phyloP scores from a whole-genome alignment of 2,888 invertebrate species.

The Blastobasis adustella region DNA sequence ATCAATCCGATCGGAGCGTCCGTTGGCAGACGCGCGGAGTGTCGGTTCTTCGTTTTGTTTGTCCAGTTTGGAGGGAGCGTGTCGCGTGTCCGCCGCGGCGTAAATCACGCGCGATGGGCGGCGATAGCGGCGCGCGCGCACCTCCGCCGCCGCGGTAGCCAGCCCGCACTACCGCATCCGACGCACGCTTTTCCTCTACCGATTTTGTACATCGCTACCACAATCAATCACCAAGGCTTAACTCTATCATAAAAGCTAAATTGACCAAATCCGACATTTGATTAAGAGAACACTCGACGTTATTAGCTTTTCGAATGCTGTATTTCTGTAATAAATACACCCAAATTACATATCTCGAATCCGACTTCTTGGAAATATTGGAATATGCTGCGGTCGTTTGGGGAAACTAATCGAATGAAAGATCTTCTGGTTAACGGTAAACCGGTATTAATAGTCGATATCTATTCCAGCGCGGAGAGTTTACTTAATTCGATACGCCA shows the following conservation, averaged over 20 bases:
- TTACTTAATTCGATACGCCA: conserved; percentile 35
- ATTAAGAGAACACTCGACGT: conserved; percentile 55
- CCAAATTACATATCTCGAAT: conserved; percentile 30
- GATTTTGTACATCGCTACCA: conserved; percentile 38
- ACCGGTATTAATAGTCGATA: conserved; percentile 17
- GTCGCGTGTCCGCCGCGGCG: conserved; percentile 43
- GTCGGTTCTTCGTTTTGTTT: conserved; percentile 26
- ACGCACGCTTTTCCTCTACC: not conserved
- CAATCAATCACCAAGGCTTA: conserved; percentile 63
- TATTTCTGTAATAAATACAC: conserved; percentile 36
- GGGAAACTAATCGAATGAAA: conserved; percentile 23
- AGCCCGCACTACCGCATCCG: no score
- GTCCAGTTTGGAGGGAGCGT: conserved; percentile 31
- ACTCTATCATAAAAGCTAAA: conserved; percentile 55
- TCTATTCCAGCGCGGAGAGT: conserved; percentile 22
- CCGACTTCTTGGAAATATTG: conserved; percentile 23
- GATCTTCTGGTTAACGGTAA: conserved; percentile 27
- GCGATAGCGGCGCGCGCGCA: conserved; percentile 52
- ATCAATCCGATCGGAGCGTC: not conserved
- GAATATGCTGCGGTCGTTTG: conserved; percentile 17
- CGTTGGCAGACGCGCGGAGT: conserved; percentile 5
- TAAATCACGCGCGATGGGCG: conserved; percentile 63
- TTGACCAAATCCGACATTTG: conserved; percentile 69
- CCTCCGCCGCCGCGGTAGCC: conserved; percentile 14
- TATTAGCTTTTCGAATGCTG: conserved; percentile 35